Base-by-base conservation (phyloP, 30 jellyfish, hydroid and myxozoan species). In the Aurelia aurita complex sp. Pacific region DNA sequence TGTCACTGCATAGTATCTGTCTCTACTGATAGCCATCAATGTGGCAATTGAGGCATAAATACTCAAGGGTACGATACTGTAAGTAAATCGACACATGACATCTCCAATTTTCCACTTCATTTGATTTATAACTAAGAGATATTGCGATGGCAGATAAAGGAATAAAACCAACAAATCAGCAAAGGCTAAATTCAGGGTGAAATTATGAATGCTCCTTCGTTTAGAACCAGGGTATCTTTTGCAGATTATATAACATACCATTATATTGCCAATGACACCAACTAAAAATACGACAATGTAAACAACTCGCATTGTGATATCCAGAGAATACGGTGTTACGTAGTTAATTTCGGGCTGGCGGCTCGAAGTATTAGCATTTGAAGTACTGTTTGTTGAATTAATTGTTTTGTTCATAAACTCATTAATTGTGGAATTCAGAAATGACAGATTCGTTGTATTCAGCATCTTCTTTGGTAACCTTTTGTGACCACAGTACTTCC, bases 41-140 rank as follows among this genome's bases (percentile, higher is more conserved):
- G 99, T 94, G 16, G 87, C 96, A 33, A 94, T 85, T 40, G 99
- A 94, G 5, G 99, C 96, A 13, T 89, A 89, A 2, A 94, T 61
- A 71, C 99, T 68, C 38, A 89, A 36, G 16, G 96, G 92, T 10
- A 94, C 91, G 52, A 85, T 94, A 4, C 69, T 66, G 69, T 78
- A 82, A 43, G 96, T 63, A 8, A 94, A 69, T 5, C 91, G 89
- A 74, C 99, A 94, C 94, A 88, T 46, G 15, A 50, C 85, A 35
- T 79, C 92, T 13, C 99, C 97, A 38, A 94, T 80, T 14, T 62
- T 75, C 99, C 99, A 94, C n/a, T 57, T 23, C 91, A 94, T 54
- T 76, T 88, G 53, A 23, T 81, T 90, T 14, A 67, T 81, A 54
- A 89, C 59, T 18, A 83, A 50, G 19, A 67, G 86, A 86, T 83